These are phyloP conservation scores for Geophilus truncorum DNA, from an alignment of 2,888 invertebrate species.

Conservation along the genomic window DNA sequence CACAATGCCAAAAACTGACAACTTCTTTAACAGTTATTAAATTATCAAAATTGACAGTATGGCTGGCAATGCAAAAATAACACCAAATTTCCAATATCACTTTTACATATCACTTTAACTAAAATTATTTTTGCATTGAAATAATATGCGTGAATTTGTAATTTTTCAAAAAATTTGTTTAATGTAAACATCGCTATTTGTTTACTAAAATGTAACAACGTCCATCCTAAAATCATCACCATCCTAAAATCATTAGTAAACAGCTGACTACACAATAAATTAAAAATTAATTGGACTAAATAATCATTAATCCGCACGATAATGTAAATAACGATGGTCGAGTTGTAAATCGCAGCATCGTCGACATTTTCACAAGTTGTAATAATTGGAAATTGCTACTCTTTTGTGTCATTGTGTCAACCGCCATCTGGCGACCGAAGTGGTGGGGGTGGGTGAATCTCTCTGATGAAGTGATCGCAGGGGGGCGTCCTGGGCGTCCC, in stretches of 20 bases:
- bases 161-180: too few species aligned
- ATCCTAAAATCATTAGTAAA: too few species aligned
- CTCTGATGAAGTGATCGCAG: constrained; percentile 25
- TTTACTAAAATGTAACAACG: too few species aligned
- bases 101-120: too few species aligned
- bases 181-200: too few species aligned
- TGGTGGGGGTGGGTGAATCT: constrained; percentile 20
- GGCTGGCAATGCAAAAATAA: too few species aligned
- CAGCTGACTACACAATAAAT: too few species aligned
- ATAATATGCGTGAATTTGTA: too few species aligned
- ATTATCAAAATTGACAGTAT: background rate
- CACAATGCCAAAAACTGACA: background rate
- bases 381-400: constrained; percentile 24
- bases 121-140: too few species aligned
- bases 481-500: constrained; percentile 27
- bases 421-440: constrained; percentile 14
- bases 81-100: too few species aligned
- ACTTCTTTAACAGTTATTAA: constrained; percentile 15
- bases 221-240: too few species aligned
- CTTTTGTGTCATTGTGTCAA: constrained; percentile 27
- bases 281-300: too few species aligned
- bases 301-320: background rate
- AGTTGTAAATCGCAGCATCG: background rate
- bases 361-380: constrained; percentile 10
- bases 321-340: background rate